phyloP scores from a whole-genome alignment of 2,113 vertebrate genomes.

The Condylura cristata region DNA sequence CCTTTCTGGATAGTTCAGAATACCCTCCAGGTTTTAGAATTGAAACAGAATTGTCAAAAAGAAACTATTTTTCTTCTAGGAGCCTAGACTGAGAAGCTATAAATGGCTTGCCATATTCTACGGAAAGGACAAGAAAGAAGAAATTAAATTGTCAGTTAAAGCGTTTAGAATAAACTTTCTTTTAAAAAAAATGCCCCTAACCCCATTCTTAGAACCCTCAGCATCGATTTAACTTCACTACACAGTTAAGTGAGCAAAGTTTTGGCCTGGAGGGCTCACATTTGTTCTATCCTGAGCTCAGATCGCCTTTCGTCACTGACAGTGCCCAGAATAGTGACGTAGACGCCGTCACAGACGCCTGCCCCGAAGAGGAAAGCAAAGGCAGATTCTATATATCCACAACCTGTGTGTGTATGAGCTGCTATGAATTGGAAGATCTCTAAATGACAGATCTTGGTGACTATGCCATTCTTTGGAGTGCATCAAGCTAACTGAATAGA shows the following conservation, averaged over 20 bases:
- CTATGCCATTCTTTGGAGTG: neutral
- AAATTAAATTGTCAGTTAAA: neutral
- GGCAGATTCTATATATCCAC: neutral
- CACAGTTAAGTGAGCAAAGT: neutral
- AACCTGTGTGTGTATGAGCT: too few relatives aligned
- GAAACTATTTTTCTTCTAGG: neutral
- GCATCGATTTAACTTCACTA: neutral
- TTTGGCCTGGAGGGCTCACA: neutral
- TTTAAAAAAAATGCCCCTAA: neutral
- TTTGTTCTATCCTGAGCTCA: neutral
- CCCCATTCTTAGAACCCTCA: neutral
- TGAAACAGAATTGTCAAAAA: neutral
- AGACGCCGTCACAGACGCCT: rapidly evolving
- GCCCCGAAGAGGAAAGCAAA: neutral
- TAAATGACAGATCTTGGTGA: neutral
- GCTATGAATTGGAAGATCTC: neutral
- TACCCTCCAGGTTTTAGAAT: neutral
- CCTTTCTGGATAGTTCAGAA: neutral
- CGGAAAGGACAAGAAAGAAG: neutral
- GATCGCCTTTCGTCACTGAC: neutral
- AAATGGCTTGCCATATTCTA: neutral
- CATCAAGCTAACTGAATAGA: neutral
- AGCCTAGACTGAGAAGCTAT: neutral
- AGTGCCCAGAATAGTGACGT: neutral
- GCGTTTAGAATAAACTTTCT: neutral